These are phyloP conservation scores for Otolemur garnettii DNA, from an alignment of 2,113 vertebrate species.

Conservation along the genomic window DNA sequence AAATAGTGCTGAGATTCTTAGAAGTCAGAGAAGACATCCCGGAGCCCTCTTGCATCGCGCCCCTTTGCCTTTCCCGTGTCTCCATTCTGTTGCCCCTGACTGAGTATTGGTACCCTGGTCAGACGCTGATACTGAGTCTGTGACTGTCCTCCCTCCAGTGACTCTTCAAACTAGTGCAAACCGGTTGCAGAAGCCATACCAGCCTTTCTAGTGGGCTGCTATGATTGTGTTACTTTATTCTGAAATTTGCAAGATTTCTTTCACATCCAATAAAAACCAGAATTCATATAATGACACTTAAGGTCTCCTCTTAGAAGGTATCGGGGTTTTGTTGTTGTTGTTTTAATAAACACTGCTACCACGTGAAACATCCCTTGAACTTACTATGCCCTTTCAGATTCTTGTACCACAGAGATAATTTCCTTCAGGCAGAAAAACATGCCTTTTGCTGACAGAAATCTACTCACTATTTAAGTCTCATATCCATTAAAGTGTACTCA, in stretches of 20 bases:
- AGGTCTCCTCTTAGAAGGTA: not conserved
- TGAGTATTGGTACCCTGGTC: not conserved
- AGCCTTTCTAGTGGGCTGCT: not conserved
- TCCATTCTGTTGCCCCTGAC: not conserved
- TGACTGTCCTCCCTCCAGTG: not conserved
- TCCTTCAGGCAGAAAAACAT: not conserved
- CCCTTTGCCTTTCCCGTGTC: not conserved
- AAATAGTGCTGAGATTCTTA: conserved; percentile 44
- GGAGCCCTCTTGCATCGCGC: not conserved
- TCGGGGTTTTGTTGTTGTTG: not conserved
- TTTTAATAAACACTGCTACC: not conserved
- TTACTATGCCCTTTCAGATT: not conserved
- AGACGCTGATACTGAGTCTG: not conserved
- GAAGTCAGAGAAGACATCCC: not conserved
- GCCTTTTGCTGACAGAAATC: not conserved
- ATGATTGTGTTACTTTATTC: not conserved
- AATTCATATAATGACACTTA: not conserved
- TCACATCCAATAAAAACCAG: not conserved
- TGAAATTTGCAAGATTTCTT: conserved; percentile 8
- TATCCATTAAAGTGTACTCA: not conserved
- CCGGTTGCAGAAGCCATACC: not conserved
- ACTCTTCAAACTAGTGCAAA: not conserved
- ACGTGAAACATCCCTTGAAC: not conserved
- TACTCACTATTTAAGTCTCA: not conserved
- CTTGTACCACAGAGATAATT: not conserved